phyloP scores from a whole-genome alignment of 1,140 invertebrate genomes.

The Homalodisca vitripennis region DNA sequence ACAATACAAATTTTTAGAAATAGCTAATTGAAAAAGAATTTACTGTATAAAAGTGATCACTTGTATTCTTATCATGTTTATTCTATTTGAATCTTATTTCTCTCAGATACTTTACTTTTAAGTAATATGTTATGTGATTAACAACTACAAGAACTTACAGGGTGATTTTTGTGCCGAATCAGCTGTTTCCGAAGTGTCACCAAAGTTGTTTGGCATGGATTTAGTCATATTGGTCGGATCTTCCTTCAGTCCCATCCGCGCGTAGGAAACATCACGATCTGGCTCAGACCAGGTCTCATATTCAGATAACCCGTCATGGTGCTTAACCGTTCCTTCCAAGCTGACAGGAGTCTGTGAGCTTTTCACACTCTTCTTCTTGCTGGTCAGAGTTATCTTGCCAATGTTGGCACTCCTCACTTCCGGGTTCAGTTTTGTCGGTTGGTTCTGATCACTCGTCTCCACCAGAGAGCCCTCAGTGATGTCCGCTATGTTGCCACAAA shows the following conservation, averaged over 20 bases:
- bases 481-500: slow-evolving; percentile 24
- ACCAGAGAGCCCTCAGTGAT: slow-evolving; percentile 31
- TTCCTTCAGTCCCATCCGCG: slow-evolving; percentile 67
- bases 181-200: slow-evolving; percentile 31
- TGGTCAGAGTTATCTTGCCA: slow-evolving; percentile 25
- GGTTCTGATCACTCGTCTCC: slow-evolving; percentile 23
- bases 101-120: too few relatives aligned
- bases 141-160: too few relatives aligned
- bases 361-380: slow-evolving; percentile 15
- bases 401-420: slow-evolving; percentile 28
- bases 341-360: neutral
- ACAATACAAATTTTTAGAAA: too few relatives aligned
- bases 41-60: too few relatives aligned
- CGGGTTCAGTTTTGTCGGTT: neutral
- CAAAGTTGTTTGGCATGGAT: neutral
- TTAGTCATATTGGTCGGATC: slow-evolving; percentile 34
- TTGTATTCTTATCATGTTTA: too few relatives aligned
- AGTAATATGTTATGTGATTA: too few relatives aligned
- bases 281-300: slow-evolving; percentile 84
- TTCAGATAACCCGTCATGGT: slow-evolving; percentile 58
- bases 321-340: slow-evolving; percentile 1
- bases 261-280: slow-evolving; percentile 73
- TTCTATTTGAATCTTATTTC: too few relatives aligned
- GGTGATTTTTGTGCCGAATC: slow-evolving; percentile 13
- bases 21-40: too few relatives aligned